Evolutionary conservation across 2,113 vertebrate genomes (phyloP).

Genomic region (Percopsis transmontana): DNA sequence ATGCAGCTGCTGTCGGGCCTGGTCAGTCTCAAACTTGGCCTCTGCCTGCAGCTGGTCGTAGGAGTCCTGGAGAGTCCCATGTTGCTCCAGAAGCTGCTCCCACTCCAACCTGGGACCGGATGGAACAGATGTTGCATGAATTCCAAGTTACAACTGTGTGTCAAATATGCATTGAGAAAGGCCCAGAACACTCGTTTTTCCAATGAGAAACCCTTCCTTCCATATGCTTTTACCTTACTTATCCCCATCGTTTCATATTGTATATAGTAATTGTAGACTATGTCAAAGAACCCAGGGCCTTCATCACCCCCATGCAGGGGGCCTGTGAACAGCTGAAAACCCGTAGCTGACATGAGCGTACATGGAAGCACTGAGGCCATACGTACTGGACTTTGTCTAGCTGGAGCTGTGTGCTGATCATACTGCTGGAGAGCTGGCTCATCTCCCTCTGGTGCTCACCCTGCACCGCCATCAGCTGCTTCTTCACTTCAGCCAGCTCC

Average conservation of each 20-base stretch:
- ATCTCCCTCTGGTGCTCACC: conserved; percentile 83
- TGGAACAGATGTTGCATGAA: neutral
- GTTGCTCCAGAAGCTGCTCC: conserved; percentile 88
- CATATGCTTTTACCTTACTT: neutral
- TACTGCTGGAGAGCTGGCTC: conserved; percentile 81
- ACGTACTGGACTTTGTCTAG: conserved; percentile 89
- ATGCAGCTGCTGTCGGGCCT: conserved; percentile 82
- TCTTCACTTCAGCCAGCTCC: conserved; percentile 82
- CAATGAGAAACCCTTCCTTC: too few relatives aligned
- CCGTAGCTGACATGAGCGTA: neutral
- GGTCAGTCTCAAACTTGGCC: conserved; percentile 88
- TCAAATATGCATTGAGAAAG: too few relatives aligned
- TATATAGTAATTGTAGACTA: too few relatives aligned
- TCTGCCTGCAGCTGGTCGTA: conserved; percentile 92
- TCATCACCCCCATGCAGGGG: too few relatives aligned
- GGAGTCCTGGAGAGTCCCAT: conserved; percentile 87
- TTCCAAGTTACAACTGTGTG: too few relatives aligned
- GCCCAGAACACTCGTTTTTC: too few relatives aligned
- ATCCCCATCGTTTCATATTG: neutral
- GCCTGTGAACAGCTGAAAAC: too few relatives aligned
- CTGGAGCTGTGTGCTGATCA: conserved; percentile 87
- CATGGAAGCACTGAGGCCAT: neutral
- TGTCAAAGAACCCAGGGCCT: too few relatives aligned
- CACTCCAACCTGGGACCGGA: conserved; percentile 82
- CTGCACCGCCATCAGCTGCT: conserved; percentile 72